Evolutionary conservation across 2,888 invertebrate species (phyloP).

Genomic region (Bugulina stolonifera): DNA sequence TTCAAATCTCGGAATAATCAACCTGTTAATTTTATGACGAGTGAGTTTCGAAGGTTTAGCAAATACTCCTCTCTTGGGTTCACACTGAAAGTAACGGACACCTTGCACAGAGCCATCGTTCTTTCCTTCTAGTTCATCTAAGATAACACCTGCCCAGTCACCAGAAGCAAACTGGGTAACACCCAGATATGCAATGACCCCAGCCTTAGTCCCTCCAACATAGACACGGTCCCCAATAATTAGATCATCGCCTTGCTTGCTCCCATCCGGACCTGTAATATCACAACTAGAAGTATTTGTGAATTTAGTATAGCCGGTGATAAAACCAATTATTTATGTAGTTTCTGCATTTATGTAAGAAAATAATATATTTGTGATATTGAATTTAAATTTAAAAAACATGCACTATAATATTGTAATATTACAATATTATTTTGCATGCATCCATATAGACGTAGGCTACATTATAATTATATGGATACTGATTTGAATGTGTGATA

Average conservation of each 20-base stretch:
- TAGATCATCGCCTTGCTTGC: constrained; percentile 72
- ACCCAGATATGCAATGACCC: constrained; percentile 51
- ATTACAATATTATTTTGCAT: too few relatives aligned
- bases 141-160: constrained; percentile 52
- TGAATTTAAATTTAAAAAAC: too few relatives aligned
- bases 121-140: constrained; percentile 51
- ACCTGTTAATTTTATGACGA: constrained; percentile 32
- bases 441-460: too few relatives aligned
- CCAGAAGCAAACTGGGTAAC: constrained; percentile 53
- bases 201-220: constrained; percentile 55
- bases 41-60: constrained; percentile 66
- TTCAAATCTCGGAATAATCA: too few relatives aligned
- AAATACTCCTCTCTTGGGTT: constrained; percentile 51
- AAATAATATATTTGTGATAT: too few relatives aligned
- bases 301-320: too few relatives aligned
- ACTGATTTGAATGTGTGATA: too few relatives aligned
- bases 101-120: constrained; percentile 53
- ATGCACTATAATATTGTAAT: too few relatives aligned
- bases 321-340: too few relatives aligned
- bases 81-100: constrained; percentile 52
- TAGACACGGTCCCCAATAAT: constrained; percentile 90
- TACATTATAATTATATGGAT: too few relatives aligned
- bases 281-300: neutral
- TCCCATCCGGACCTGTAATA: constrained; percentile 3
- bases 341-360: too few relatives aligned